phyloP scores from a whole-genome alignment of 2,888 invertebrate species.

The Brachypterus glaber region DNA sequence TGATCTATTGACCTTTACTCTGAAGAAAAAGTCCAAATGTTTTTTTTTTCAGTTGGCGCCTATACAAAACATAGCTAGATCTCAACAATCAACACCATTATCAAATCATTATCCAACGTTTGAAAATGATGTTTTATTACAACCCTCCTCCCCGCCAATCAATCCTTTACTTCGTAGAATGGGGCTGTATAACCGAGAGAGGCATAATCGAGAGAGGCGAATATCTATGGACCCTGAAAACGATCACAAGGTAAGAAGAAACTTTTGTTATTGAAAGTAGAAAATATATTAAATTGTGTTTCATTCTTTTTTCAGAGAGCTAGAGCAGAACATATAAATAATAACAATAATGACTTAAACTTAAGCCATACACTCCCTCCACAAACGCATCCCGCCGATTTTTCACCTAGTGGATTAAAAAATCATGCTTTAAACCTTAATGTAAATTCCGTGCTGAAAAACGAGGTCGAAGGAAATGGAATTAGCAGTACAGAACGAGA shows the following conservation, averaged over 20 bases:
- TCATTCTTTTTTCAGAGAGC: too few relatives aligned
- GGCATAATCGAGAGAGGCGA: conserved; percentile 46
- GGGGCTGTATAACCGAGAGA: too few relatives aligned
- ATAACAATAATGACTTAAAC: conserved; percentile 36
- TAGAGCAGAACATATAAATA: conserved; percentile 41
- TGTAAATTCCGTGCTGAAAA: conserved; percentile 25
- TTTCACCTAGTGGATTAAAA: conserved; percentile 52
- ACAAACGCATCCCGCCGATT: conserved; percentile 49
- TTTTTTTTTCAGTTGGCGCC: conserved; percentile 48
- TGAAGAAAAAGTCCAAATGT: too few relatives aligned
- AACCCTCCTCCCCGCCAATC: conserved; percentile 49
- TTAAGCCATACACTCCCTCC: conserved; percentile 33
- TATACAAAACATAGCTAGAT: conserved; percentile 55
- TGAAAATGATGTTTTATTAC: conserved; percentile 48
- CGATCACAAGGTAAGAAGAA: conserved; percentile 54
- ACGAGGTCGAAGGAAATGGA: conserved; percentile 40
- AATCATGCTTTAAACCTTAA: conserved; percentile 39
- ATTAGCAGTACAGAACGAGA: conserved; percentile 47
- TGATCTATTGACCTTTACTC: too few relatives aligned
- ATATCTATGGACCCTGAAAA: conserved; percentile 57
- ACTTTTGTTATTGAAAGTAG: too few relatives aligned
- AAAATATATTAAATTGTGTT: too few relatives aligned
- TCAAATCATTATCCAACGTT: conserved; percentile 37
- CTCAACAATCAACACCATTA: conserved; percentile 37
- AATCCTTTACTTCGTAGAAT: conserved; percentile 55